These are phyloP conservation scores for Brachypteracias leptosomus DNA, from an alignment of 2,113 vertebrate species.

Conservation along the genomic window DNA sequence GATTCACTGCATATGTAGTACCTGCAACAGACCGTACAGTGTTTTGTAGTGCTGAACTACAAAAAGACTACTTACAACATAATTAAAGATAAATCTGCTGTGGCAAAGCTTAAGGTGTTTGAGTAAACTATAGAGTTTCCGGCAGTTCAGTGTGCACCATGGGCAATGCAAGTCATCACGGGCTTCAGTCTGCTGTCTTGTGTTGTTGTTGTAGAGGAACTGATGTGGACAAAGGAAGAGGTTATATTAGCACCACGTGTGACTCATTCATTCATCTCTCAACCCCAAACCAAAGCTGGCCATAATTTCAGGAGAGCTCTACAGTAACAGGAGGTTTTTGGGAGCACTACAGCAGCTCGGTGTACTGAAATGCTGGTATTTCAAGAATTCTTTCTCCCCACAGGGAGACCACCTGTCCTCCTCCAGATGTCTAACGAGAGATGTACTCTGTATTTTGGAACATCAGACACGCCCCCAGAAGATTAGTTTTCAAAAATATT, in stretches of 20 bases:
- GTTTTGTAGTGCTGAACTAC: not conserved
- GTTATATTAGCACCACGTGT: not conserved
- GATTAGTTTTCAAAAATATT: not conserved
- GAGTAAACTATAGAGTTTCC: constrained; percentile 96
- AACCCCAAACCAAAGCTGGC: not conserved
- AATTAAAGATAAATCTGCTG: constrained; percentile 98
- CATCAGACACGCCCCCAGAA: not conserved
- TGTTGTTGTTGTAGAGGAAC: constrained; percentile 99
- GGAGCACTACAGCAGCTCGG: not conserved
- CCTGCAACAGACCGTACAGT: not conserved
- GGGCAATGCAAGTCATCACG: constrained; percentile 96
- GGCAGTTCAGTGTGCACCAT: constrained; percentile 97
- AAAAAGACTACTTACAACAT: constrained; percentile 84
- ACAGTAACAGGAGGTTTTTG: not conserved
- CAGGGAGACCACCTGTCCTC: not conserved
- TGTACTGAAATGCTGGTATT: not conserved
- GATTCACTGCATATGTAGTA: not conserved
- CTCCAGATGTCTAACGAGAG: not conserved
- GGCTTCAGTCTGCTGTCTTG: constrained; percentile 95
- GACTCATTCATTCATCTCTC: not conserved
- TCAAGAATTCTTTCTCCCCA: not conserved
- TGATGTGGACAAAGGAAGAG: constrained; percentile 47
- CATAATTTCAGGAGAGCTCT: not conserved
- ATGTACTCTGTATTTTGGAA: not conserved
- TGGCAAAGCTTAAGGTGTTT: constrained; percentile 98